phyloP scores from a whole-genome alignment of 2,113 vertebrate genomes.

The Elephas maximus region DNA sequence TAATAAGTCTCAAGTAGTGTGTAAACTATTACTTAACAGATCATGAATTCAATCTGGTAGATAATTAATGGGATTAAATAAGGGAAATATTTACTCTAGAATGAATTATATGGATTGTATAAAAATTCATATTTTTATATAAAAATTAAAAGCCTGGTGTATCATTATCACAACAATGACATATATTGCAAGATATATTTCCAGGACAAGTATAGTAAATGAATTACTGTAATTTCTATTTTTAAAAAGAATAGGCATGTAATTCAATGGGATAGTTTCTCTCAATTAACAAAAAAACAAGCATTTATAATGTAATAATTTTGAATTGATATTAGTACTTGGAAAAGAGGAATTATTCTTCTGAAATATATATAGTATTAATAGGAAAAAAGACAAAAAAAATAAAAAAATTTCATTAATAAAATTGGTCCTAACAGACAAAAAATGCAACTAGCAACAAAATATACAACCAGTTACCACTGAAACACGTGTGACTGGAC shows the following conservation, averaged over 20 bases:
- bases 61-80: background rate
- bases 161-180: background rate
- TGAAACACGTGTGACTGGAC: background rate
- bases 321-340: conserved; percentile 6
- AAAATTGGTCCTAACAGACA: background rate
- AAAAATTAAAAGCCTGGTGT: background rate
- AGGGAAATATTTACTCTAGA: background rate
- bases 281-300: background rate
- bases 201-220: background rate
- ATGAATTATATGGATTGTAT: background rate
- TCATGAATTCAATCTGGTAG: conserved; percentile 7
- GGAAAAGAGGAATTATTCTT: background rate
- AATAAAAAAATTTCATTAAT: background rate
- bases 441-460: background rate
- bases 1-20: conserved; percentile 39
- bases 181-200: conserved; percentile 25
- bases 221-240: background rate
- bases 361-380: background rate
- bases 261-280: background rate
- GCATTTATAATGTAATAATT: conserved; percentile 8
- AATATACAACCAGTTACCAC: background rate
- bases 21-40: conserved; percentile 12
- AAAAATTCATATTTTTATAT: too few relatives aligned
- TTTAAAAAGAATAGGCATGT: background rate
- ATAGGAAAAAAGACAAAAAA: background rate